These are phyloP conservation scores for Ammodytes marinus DNA, from an alignment of 2,113 vertebrate genomes.

Conservation along the genomic window DNA sequence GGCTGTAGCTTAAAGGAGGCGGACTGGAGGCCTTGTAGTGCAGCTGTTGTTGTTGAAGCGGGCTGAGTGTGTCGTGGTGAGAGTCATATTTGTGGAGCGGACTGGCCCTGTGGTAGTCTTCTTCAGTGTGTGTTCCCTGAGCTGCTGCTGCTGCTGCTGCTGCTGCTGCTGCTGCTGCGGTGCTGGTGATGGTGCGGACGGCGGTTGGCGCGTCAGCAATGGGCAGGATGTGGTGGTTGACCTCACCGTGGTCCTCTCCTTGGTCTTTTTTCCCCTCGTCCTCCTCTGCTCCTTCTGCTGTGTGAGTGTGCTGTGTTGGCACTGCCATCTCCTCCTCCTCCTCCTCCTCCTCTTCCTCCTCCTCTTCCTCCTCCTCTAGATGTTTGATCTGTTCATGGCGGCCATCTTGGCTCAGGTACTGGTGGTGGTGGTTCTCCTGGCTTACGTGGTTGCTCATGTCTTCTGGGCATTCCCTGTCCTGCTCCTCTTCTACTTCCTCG, in stretches of 20 bases:
- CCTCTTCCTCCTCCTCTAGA: conserved; percentile 68
- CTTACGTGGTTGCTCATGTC: conserved; percentile 56
- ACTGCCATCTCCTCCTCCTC: conserved; percentile 59
- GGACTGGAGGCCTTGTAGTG: conserved; percentile 60
- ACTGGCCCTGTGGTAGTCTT: conserved; percentile 62
- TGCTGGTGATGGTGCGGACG: conserved; percentile 77
- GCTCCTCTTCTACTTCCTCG: conserved; percentile 76
- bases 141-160: conserved; percentile 24
- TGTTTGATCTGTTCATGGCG: conserved; percentile 49
- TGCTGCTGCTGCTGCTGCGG: conserved; percentile 40
- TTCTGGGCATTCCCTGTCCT: conserved; percentile 76
- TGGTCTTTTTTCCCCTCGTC: conserved; percentile 65
- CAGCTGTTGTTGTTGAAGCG: conserved; percentile 18
- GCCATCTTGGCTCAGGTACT: conserved; percentile 54
- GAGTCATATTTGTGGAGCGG: conserved; percentile 51
- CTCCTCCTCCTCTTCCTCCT: conserved; percentile 41
- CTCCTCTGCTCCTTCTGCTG: conserved; percentile 62
- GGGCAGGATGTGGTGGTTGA: conserved; percentile 71
- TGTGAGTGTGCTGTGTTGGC: conserved; percentile 58
- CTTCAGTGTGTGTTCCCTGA: conserved; percentile 78
- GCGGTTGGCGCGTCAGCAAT: conserved; percentile 64
- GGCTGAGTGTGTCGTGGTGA: conserved; percentile 29
- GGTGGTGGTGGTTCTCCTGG: conserved; percentile 50
- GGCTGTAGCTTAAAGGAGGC: conserved; percentile 68
- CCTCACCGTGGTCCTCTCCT: conserved; percentile 79